phyloP scores from a whole-genome alignment of 2,113 vertebrate genomes.

The Tretioscincus oriximinensis region DNA sequence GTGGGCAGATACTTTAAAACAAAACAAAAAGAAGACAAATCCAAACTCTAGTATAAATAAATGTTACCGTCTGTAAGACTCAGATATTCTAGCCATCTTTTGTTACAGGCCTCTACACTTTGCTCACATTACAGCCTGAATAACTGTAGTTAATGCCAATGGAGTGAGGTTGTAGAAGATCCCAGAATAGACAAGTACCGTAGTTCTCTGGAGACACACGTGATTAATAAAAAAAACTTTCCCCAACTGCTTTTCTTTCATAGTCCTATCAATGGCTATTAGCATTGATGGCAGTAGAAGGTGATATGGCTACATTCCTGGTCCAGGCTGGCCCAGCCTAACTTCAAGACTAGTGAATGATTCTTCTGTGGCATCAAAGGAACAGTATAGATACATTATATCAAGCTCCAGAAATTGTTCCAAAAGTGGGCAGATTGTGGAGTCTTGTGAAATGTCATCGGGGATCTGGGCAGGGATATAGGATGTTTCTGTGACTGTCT shows the following conservation, averaged over 20 bases:
- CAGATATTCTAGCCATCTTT: slow-evolving; percentile 28
- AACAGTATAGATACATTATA: no score
- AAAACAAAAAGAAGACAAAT: background rate
- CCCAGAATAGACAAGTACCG: background rate
- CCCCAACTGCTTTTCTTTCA: background rate
- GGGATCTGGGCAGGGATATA: no score
- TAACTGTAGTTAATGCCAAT: background rate
- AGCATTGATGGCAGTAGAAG: no score
- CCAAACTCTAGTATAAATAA: slow-evolving; percentile 10
- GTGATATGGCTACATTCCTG: no score
- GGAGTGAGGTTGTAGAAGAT: slow-evolving; percentile 16
- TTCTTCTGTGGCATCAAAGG: no score
- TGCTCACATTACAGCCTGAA: background rate
- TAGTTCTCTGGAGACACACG: background rate
- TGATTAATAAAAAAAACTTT: background rate
- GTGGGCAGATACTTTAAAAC: slow-evolving; percentile 2
- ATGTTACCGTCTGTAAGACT: slow-evolving; percentile 37
- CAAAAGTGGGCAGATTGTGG: no score
- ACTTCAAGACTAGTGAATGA: no score
- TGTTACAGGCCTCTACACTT: background rate
- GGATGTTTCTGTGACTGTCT: no score
- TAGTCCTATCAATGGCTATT: background rate
- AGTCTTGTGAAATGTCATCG: no score
- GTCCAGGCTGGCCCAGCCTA: no score
- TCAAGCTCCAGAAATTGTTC: no score